Conservation (phyloP, 2,113 vertebrate species). For the Rhinoderma darwinii region DNA sequence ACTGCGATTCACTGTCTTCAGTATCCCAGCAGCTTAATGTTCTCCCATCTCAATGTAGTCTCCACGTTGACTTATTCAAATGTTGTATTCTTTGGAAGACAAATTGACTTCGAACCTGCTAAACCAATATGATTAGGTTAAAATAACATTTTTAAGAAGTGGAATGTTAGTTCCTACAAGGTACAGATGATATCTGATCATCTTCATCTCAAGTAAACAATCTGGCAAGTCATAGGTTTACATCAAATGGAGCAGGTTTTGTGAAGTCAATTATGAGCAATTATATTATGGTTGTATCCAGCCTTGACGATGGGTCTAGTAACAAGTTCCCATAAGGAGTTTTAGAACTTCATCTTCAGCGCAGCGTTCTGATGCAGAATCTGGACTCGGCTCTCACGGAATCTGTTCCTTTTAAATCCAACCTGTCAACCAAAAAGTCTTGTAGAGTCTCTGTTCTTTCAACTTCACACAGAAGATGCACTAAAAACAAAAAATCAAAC, state of each 20-base stretch:
- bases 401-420: not conserved
- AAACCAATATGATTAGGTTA: not conserved
- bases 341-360: not conserved
- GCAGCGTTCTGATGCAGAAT: not conserved
- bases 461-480: not conserved
- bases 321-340: not conserved
- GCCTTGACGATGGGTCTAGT: not conserved
- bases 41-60: not conserved
- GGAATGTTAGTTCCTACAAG: not conserved
- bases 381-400: no score
- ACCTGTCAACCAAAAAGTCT: not conserved
- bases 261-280: not conserved
- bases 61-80: not conserved
- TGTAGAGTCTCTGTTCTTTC: not conserved
- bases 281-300: not conserved
- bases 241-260: not conserved
- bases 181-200: not conserved
- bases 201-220: conserved; percentile 7
- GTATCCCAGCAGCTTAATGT: not conserved
- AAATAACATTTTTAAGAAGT: not conserved
- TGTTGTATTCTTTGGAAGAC: not conserved
- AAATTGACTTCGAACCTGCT: not conserved
- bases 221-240: not conserved
- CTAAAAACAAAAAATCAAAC: not conserved
- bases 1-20: not conserved